Evolutionary conservation across 2,888 invertebrate genomes (phyloP).

Genomic region (Idaea biselata): DNA sequence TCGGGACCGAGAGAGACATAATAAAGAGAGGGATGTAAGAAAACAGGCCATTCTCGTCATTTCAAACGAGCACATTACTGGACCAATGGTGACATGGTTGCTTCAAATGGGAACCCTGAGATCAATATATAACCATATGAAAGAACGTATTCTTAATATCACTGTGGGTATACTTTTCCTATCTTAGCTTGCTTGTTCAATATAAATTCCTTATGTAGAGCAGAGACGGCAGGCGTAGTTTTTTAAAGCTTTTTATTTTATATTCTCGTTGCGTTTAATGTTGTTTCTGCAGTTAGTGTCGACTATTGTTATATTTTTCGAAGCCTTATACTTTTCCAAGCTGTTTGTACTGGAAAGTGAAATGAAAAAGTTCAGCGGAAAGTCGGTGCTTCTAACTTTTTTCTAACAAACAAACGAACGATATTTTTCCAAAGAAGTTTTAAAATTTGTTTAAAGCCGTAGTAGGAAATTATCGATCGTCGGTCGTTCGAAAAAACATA

Average conservation of each 20-base stretch:
- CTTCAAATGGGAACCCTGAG: slow-evolving; percentile 32
- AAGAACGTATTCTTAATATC: slow-evolving; percentile 25
- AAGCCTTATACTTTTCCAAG: background rate
- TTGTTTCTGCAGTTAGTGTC: slow-evolving; percentile 1
- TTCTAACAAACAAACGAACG: too few relatives aligned
- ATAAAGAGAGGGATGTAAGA: slow-evolving; percentile 38
- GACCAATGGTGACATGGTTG: slow-evolving; percentile 18
- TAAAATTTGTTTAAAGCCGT: too few relatives aligned
- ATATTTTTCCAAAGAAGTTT: too few relatives aligned
- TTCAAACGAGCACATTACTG: slow-evolving; percentile 39
- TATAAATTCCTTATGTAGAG: slow-evolving; percentile 33
- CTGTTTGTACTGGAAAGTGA: too few relatives aligned
- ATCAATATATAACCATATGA: slow-evolving; percentile 32
- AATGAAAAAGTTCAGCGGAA: too few relatives aligned
- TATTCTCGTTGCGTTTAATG: slow-evolving; percentile 17
- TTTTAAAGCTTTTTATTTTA: slow-evolving; percentile 28
- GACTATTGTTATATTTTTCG: background rate
- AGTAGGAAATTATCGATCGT: too few relatives aligned
- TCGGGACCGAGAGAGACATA: slow-evolving; percentile 41
- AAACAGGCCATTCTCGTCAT: slow-evolving; percentile 39
- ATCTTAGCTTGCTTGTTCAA: slow-evolving; percentile 27
- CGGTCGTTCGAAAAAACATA: too few relatives aligned
- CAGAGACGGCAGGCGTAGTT: slow-evolving; percentile 19
- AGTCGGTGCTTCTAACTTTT: too few relatives aligned
- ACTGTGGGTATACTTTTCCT: slow-evolving; percentile 21